These are phyloP conservation scores for Carterocephalus palaemon DNA, from an alignment of 2,888 invertebrate genomes.

Conservation along the genomic window DNA sequence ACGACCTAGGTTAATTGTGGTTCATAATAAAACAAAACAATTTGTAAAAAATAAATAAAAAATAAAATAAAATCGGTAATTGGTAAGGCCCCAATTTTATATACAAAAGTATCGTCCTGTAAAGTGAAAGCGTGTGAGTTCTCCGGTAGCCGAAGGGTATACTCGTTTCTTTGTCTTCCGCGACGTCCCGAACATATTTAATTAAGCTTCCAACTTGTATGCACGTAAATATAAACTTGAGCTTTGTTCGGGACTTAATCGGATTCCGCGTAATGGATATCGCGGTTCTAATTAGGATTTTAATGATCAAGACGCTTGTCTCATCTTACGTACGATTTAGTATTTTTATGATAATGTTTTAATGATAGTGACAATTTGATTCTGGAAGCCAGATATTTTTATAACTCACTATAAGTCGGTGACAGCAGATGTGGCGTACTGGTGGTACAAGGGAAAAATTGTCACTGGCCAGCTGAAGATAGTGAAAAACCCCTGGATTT, in stretches of 20 bases:
- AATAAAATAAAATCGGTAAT: not conserved
- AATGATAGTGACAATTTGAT: too few species aligned
- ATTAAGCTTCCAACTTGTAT: conserved; percentile 46
- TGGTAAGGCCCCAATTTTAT: not conserved
- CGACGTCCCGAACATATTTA: conserved; percentile 59
- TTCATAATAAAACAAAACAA: not conserved
- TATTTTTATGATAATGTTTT: not conserved
- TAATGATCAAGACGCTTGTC: conserved; percentile 20
- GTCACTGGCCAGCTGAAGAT: too few species aligned
- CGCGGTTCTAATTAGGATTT: conserved; percentile 23
- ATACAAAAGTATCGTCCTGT: not conserved
- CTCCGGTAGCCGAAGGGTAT: conserved; percentile 37
- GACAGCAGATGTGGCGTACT: too few species aligned
- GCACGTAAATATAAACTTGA: conserved; percentile 30
- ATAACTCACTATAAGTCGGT: too few species aligned
- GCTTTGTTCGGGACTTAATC: conserved; percentile 23
- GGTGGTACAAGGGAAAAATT: too few species aligned
- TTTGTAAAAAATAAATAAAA: not conserved
- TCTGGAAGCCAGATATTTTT: too few species aligned
- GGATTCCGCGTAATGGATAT: conserved; percentile 23
- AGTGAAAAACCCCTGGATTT: too few species aligned
- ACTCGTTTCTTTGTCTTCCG: conserved; percentile 53
- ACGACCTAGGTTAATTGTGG: not conserved
- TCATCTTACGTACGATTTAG: not conserved
- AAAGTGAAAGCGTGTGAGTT: not conserved